These are phyloP conservation scores for Campylomormyrus numenius DNA, from an alignment of 2,113 vertebrate species.

Conservation along the genomic window DNA sequence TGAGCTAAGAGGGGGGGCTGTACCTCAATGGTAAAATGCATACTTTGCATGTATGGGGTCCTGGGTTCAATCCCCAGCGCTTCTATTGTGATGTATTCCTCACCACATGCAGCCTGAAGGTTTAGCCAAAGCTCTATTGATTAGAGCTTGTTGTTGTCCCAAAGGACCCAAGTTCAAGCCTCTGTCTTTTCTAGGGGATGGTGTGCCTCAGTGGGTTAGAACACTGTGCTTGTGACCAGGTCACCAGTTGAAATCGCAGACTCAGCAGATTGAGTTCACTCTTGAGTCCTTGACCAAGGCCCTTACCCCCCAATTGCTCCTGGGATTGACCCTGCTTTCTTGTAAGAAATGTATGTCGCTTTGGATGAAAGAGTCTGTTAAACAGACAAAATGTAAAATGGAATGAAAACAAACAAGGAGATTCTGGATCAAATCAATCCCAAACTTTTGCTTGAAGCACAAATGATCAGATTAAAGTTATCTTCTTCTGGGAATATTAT, in stretches of 20 bases:
- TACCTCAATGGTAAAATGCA: too few species aligned
- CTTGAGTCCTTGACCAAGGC: background rate
- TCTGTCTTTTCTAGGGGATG: background rate
- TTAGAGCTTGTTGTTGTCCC: background rate
- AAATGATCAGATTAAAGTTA: background rate
- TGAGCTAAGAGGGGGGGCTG: too few species aligned
- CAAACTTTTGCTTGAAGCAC: background rate
- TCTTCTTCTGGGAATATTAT: background rate
- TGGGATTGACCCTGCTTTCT: background rate
- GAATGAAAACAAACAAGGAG: background rate
- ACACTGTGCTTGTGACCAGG: background rate
- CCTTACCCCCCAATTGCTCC: background rate
- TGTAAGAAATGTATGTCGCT: background rate
- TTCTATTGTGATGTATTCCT: background rate
- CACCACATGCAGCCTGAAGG: background rate
- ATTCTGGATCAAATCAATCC: background rate
- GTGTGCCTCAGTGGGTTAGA: background rate
- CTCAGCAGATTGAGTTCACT: background rate
- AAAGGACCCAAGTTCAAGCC: background rate
- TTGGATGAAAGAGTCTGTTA: background rate
- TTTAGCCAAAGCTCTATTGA: background rate
- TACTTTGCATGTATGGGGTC: too few species aligned
- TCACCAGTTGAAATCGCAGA: background rate
- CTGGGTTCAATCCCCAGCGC: background rate
- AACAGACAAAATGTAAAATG: background rate